Evolutionary conservation across 2,113 vertebrate species (phyloP).

Genomic region (Hippoglossus stenolepis): DNA sequence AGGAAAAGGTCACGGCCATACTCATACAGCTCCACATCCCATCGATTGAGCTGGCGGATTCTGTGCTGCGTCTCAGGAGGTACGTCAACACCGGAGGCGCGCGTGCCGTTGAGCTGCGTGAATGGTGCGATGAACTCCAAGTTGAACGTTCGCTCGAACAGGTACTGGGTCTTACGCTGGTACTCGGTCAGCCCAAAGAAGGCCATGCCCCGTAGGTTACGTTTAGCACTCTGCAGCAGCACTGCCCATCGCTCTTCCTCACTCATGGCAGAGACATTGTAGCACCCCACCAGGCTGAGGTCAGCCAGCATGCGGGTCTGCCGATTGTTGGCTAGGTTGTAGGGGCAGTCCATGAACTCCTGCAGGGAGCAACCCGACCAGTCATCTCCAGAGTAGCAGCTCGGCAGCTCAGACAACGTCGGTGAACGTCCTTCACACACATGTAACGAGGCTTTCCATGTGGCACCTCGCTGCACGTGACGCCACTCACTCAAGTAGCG

Average conservation of each 20-base stretch:
- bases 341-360: constrained; percentile 97
- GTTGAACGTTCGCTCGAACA: constrained; percentile 96
- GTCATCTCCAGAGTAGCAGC: constrained; percentile 94
- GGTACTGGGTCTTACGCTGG: constrained; percentile 97
- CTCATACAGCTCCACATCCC: constrained; percentile 95
- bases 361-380: constrained; percentile 95
- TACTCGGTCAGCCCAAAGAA: constrained; percentile 98
- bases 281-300: constrained; percentile 96
- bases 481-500: constrained; percentile 97
- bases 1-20: constrained; percentile 96
- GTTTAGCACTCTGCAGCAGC: constrained; percentile 94
- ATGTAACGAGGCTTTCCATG: constrained; percentile 95
- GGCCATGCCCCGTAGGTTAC: constrained; percentile 94
- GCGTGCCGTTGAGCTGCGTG: constrained; percentile 96
- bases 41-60: constrained; percentile 92
- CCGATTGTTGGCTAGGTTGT: constrained; percentile 96
- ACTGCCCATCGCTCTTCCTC: constrained; percentile 92
- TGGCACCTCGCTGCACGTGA: constrained; percentile 95
- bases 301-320: constrained; percentile 98
- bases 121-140: constrained; percentile 96
- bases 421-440: constrained; percentile 94
- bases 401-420: constrained; percentile 92
- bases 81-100: constrained; percentile 93
- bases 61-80: constrained; percentile 87
- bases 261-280: constrained; percentile 92